A percentile compares a stretch with the other conserved stretches of the same genome.
Conservation (phyloP, 1,140 invertebrate genomes). For the Drusus annulatus region DNA sequence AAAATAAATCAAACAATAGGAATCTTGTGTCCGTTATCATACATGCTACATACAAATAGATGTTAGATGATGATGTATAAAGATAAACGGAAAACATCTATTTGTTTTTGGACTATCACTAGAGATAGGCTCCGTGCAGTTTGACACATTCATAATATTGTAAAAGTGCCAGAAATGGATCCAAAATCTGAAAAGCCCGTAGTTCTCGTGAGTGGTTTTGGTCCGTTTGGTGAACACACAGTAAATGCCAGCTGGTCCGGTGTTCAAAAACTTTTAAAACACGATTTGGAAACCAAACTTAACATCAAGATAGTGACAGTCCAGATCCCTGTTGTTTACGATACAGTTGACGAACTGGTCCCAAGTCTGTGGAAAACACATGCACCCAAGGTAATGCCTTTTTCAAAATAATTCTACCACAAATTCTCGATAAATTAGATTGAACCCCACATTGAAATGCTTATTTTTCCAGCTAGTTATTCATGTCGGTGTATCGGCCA, state of each 20-base stretch:
- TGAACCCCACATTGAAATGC: too few species aligned
- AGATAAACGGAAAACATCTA: too few species aligned
- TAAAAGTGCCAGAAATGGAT: too few species aligned
- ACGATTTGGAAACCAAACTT: conserved; percentile 67
- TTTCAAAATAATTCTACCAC: background rate
- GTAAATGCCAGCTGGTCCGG: conserved; percentile 87
- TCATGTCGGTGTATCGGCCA: conserved; percentile 76
- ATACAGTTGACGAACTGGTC: conserved; percentile 74
- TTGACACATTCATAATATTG: too few species aligned
- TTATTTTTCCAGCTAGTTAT: conserved; percentile 73
- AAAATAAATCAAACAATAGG: too few species aligned
- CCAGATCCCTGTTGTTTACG: conserved; percentile 80
- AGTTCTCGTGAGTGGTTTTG: conserved; percentile 81
- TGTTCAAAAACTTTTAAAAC: conserved; percentile 74
- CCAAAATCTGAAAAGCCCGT: conserved; percentile 61
- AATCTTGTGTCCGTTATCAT: too few species aligned
- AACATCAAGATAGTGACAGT: conserved; percentile 73
- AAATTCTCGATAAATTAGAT: too few species aligned
- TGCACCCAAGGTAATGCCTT: conserved; percentile 73
- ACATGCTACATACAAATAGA: too few species aligned
- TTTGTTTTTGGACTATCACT: too few species aligned
- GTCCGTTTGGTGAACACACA: conserved; percentile 78
- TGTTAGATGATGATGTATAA: too few species aligned
- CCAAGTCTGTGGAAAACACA: conserved; percentile 77
- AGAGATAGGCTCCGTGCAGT: too few species aligned